A percentile compares a stretch with the other conserved stretches of the same genome.
These are phyloP conservation scores for Protonibea diacanthus DNA, from an alignment of 2,797 vertebrate genomes.

Conservation along the genomic window DNA sequence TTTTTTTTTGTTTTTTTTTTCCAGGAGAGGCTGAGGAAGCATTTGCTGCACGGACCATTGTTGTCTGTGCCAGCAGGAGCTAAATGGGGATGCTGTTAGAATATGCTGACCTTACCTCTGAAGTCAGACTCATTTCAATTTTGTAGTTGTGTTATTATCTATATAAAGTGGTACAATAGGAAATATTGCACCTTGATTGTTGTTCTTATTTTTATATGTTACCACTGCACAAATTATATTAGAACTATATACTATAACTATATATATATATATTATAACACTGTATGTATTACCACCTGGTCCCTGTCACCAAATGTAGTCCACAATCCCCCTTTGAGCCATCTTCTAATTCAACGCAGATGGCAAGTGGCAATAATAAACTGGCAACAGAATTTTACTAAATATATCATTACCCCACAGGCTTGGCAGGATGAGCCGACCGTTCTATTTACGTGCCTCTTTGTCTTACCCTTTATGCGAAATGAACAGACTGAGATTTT, in stretches of 20 bases:
- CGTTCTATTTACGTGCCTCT: conserved; percentile 64
- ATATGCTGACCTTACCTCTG: conserved; percentile 2
- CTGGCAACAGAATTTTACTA: conserved; percentile 74
- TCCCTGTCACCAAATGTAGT: conserved; percentile 65
- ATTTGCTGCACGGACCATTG: conserved; percentile 31
- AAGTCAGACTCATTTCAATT: background rate
- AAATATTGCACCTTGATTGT: background rate
- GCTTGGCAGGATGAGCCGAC: conserved; percentile 64
- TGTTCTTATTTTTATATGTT: conserved; percentile 4
- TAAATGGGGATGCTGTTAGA: conserved; percentile 8
- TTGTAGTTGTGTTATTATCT: background rate
- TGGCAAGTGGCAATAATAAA: conserved; percentile 78
- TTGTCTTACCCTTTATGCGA: conserved; percentile 58
- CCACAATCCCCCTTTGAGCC: conserved; percentile 69
- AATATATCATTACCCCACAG: conserved; percentile 80
- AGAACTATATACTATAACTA: background rate
- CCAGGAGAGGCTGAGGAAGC: conserved; percentile 54
- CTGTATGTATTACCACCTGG: conserved; percentile 26
- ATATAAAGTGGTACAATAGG: background rate
- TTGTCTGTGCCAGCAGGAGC: conserved; percentile 28
- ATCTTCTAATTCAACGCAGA: conserved; percentile 73
- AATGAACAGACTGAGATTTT: conserved; percentile 42
- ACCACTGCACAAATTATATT: conserved; percentile 19
- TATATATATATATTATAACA: too few relatives aligned
- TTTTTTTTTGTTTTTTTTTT: conserved; percentile 6